Percentiles rank a stretch among this genome's conserved stretches.
phyloP scores from a whole-genome alignment of 2,113 vertebrate species.

The Tachysurus vachellii region DNA sequence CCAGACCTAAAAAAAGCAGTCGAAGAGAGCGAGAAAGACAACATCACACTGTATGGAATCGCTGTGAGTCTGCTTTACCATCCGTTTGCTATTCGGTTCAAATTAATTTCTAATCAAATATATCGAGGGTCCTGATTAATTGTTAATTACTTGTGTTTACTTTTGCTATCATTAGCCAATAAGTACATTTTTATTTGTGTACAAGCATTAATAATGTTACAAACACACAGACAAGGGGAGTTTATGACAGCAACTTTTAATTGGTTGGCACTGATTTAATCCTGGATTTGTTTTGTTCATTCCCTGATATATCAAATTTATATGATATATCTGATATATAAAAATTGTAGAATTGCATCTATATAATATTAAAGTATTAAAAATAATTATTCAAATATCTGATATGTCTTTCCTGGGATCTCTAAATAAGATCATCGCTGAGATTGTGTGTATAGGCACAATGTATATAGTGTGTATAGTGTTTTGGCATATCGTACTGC shows the following conservation, averaged over 20 bases:
- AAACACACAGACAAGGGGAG: neutral
- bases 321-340: too few species aligned
- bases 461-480: too few species aligned
- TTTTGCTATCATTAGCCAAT: neutral
- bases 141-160: neutral
- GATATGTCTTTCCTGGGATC: neutral
- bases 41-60: slow-evolving; percentile 92
- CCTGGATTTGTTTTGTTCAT: neutral
- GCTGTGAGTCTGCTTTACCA: slow-evolving; percentile 78
- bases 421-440: neutral
- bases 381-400: neutral
- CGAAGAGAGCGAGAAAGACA: slow-evolving; percentile 84
- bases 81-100: neutral
- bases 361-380: neutral
- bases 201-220: neutral
- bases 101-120: neutral
- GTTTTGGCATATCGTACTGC: too few species aligned
- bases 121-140: neutral
- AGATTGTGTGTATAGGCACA: too few species aligned
- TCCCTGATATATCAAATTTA: neutral
- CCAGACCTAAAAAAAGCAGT: slow-evolving; percentile 85
- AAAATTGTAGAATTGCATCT: neutral
- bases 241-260: neutral
- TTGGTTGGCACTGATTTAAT: neutral
- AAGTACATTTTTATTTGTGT: neutral